Evolutionary conservation across 2,113 vertebrate genomes (phyloP).

Genomic region (Chionomys nivalis): DNA sequence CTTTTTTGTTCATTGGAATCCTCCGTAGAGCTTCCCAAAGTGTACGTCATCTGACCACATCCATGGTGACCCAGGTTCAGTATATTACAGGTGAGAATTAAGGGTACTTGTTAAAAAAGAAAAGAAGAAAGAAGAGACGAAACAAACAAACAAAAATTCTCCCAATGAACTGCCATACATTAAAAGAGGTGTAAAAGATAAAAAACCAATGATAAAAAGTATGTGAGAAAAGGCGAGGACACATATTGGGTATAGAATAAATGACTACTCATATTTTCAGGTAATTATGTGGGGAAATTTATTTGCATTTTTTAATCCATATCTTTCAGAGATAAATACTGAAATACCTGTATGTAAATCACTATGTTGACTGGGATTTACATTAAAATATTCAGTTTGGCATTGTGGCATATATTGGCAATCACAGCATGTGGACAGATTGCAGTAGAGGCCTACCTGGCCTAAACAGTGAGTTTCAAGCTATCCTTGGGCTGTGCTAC

Average conservation of each 20-base stretch:
- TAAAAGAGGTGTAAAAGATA: background rate
- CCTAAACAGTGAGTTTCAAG: background rate
- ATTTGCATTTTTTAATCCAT: background rate
- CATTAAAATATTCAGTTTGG: background rate
- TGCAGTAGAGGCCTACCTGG: background rate
- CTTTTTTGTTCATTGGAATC: background rate
- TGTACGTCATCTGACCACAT: background rate
- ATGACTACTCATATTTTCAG: background rate
- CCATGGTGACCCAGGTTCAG: background rate
- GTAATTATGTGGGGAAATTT: background rate
- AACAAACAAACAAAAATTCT: background rate
- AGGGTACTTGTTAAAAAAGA: background rate
- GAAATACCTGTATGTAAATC: background rate
- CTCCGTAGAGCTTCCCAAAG: background rate
- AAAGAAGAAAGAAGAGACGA: background rate
- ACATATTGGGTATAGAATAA: constrained; percentile 34
- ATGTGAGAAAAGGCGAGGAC: background rate
- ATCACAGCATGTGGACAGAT: no score
- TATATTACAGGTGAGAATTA: background rate
- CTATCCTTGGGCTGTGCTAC: background rate
- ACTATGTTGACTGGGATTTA: background rate
- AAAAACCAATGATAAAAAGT: background rate
- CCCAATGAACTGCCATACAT: background rate
- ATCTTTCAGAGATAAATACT: constrained; percentile 9
- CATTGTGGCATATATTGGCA: background rate